Percentiles rank a stretch among this genome's conserved stretches.
phyloP scores from a whole-genome alignment of 2,797 vertebrate genomes.

The Galago senegalensis region DNA sequence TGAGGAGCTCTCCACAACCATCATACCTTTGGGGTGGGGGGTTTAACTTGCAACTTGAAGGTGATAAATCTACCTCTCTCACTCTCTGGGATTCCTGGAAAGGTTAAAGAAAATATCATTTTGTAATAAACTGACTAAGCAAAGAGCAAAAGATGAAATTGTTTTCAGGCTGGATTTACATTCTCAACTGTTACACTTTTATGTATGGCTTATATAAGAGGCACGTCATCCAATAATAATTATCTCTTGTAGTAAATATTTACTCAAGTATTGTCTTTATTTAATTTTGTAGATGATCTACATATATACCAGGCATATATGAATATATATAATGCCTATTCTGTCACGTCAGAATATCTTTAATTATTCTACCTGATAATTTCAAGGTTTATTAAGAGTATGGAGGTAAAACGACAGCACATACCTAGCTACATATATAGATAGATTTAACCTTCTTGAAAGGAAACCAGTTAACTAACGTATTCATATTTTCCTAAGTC shows the following conservation, averaged over 20 bases:
- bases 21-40: background rate
- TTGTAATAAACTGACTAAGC: background rate
- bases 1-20: background rate
- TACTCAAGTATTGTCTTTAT: background rate
- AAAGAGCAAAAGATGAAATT: slow-evolving; percentile 1
- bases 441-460: background rate
- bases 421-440: background rate
- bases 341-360: slow-evolving; percentile 29
- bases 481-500: background rate
- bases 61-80: slow-evolving; percentile 2
- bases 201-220: background rate
- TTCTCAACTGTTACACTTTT: slow-evolving; percentile 37
- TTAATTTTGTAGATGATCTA: background rate
- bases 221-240: background rate
- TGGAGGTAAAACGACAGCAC: background rate
- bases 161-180: background rate
- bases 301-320: background rate
- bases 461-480: slow-evolving; percentile 15
- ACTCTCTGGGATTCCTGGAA: slow-evolving; percentile 6
- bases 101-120: background rate
- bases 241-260: slow-evolving; percentile 47
- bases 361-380: slow-evolving; percentile 35
- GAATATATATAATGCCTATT: background rate
- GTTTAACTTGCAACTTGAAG: slow-evolving; percentile 34
- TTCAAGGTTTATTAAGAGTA: slow-evolving; percentile 44